phyloP scores from a whole-genome alignment of 2,113 vertebrate genomes.

The Verasper variegatus region DNA sequence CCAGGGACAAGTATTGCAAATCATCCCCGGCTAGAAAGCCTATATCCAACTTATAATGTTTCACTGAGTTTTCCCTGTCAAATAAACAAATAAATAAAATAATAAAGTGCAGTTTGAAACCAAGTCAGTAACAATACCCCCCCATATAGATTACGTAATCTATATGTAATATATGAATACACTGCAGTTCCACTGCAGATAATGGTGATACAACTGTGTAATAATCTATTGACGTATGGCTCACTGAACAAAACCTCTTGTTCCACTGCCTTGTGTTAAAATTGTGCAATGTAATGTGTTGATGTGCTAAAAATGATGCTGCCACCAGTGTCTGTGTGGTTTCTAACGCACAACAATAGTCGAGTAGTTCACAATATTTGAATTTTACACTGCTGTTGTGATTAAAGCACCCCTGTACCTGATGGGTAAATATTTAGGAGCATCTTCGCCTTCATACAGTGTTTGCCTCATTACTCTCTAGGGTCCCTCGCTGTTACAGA shows the following conservation, averaged over 20 bases:
- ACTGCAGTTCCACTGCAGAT: not conserved
- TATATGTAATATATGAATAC: not conserved
- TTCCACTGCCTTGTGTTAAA: not conserved
- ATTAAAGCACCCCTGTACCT: slow-evolving; percentile 9
- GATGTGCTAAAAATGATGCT: not conserved
- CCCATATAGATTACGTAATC: too few relatives aligned
- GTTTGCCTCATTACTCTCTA: not conserved
- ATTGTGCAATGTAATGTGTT: not conserved
- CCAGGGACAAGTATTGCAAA: too few relatives aligned
- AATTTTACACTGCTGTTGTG: not conserved
- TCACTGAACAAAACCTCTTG: not conserved
- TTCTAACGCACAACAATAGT: not conserved
- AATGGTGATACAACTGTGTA: too few relatives aligned
- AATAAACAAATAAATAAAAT: not conserved
- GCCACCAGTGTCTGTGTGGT: not conserved
- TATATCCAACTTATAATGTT: too few relatives aligned
- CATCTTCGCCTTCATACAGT: not conserved
- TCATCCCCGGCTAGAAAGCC: too few relatives aligned
- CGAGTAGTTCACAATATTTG: not conserved
- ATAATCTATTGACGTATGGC: not conserved
- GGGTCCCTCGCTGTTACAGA: slow-evolving; percentile 3
- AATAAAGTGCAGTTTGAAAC: not conserved
- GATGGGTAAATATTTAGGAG: slow-evolving; percentile 20
- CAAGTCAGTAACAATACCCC: not conserved
- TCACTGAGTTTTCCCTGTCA: too few relatives aligned